phyloP scores from a whole-genome alignment of 2,113 vertebrate species.

The Capreolus pygargus region DNA sequence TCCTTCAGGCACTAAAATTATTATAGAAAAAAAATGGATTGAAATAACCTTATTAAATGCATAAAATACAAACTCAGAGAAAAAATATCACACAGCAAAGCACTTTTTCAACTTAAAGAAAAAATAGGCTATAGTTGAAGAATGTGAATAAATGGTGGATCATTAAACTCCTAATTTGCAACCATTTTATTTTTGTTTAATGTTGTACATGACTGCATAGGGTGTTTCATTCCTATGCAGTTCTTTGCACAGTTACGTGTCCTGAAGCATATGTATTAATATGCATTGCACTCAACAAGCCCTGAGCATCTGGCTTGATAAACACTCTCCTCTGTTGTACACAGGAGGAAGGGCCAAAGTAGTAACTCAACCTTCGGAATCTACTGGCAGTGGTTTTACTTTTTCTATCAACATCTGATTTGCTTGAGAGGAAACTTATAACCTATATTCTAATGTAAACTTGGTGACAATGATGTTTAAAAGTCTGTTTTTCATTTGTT shows the following conservation, averaged over 20 bases:
- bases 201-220: not conserved
- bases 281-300: not conserved
- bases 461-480: not conserved
- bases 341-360: not conserved
- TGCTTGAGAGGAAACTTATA: not conserved
- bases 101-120: not conserved
- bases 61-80: not conserved
- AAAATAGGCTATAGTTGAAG: not conserved
- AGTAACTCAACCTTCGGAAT: not conserved
- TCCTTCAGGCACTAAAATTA: slow-evolving; percentile 92
- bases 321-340: not conserved
- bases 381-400: not conserved
- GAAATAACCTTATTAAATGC: not conserved
- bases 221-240: not conserved
- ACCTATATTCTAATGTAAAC: not conserved
- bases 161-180: not conserved
- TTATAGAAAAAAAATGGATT: slow-evolving; percentile 46
- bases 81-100: not conserved
- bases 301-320: not conserved
- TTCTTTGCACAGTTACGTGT: not conserved
- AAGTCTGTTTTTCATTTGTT: not conserved
- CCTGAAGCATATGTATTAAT: not conserved
- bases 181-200: not conserved
- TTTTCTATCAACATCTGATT: not conserved
- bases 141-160: not conserved